Evolutionary conservation across 2,888 invertebrate genomes (phyloP).

Genomic region (Apamea monoglypha): DNA sequence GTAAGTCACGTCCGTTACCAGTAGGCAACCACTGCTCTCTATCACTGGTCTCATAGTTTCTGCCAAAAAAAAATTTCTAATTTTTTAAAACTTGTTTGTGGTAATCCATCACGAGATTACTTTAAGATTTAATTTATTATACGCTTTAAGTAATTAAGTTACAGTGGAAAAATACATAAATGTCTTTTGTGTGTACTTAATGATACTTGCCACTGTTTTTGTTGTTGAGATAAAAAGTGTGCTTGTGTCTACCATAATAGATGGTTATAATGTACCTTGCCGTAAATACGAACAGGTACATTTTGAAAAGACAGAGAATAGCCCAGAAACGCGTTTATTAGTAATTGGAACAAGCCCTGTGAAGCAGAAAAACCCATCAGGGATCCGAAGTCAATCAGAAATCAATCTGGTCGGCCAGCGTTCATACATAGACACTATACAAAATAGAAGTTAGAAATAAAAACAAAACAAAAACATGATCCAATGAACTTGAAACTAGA

Average conservation of each 20-base stretch:
- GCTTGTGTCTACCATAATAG: background rate
- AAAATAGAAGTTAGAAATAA: slow-evolving; percentile 1
- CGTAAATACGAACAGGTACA: background rate
- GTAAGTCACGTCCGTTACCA: too few species aligned
- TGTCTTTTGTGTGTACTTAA: background rate
- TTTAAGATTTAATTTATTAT: background rate
- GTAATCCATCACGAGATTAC: slow-evolving; percentile 3
- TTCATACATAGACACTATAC: background rate
- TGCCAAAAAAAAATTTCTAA: background rate
- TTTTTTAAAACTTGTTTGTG: background rate
- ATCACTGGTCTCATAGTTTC: background rate
- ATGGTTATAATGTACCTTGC: background rate
- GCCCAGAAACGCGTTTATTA: background rate
- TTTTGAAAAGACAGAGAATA: background rate
- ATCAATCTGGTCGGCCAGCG: slow-evolving; percentile 33
- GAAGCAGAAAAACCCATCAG: slow-evolving; percentile 36
- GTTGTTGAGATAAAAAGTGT: background rate
- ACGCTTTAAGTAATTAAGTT: background rate
- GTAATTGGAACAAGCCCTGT: background rate
- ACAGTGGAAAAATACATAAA: background rate
- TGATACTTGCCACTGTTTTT: background rate
- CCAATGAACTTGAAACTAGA: slow-evolving; percentile 54
- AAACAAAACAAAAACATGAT: slow-evolving; percentile 13
- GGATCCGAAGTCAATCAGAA: slow-evolving; percentile 45
- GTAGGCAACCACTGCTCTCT: background rate